Evolutionary conservation across 2,888 invertebrate species (phyloP), one percentile per base, ranked within the genome.

Genomic region (Agrilus mali): DNA sequence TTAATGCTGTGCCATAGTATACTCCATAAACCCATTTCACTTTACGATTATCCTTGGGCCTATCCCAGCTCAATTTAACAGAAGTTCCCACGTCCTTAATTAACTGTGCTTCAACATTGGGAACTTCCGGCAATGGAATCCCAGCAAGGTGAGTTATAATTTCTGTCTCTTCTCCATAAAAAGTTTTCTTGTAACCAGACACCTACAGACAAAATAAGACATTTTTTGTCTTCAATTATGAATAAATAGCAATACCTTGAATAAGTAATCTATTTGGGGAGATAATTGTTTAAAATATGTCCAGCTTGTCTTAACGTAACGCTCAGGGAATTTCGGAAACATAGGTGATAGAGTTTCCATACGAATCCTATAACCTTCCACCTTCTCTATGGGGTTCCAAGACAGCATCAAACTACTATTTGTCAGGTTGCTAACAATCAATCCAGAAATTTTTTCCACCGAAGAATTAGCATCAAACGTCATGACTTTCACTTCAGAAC

Each of bases 31-130:
- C 54, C 77, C 76, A 79, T 36, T 68, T 67, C 7, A 67, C 60
- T 48, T 72, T 78, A n/a, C 74, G 65, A 0, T 68, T 64, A 33
- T 71, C 72, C 16, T 70, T 70, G 0, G 83, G 80, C 7, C 73
- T 69, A 12, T 72, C 66, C 87, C 88, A 88, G 7, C 65, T 67
- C 13, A 88, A 56, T 50, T 75, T 73, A 0, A 84, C 80, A 0
- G 77, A 65, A 0, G 79, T 80, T 1, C 76, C 73, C 35, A 71
- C 67, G 2, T 72, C 70, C 55, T 75, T 74, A 0, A 73, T 53
- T 10, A 77, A 54, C 10, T 65, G 64, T 0, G 72, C 73, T 6
- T 71, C 66, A 8, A 78, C 53, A 13, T 62, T 59, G 7, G 47
- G 47, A 6, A 64, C 47, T 16, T 54, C 55, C 7, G 63, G 61